These are phyloP conservation scores for Sesamia inferens DNA, from an alignment of 2,888 invertebrate genomes.

Conservation along the genomic window DNA sequence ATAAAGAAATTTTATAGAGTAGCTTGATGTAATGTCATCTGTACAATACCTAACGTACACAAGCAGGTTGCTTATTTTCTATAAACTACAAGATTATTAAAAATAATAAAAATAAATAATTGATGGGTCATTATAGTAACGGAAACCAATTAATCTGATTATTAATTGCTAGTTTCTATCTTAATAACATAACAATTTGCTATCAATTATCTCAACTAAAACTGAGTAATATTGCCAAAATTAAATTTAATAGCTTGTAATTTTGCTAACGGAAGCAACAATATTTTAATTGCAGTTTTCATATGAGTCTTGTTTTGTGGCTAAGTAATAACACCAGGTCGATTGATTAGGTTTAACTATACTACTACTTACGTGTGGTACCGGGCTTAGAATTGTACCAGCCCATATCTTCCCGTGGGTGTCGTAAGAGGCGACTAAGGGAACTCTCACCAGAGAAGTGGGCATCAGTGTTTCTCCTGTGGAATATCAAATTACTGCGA, in stretches of 20 bases:
- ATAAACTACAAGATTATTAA: neutral
- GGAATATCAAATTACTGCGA: no score
- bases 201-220: slow-evolving; percentile 14
- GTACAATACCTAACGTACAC: no score
- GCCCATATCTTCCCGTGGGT: no score
- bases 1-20: no score
- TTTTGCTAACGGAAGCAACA: slow-evolving; percentile 24
- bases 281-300: neutral
- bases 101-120: neutral
- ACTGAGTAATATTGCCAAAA: slow-evolving; percentile 5
- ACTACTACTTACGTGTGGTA: no score
- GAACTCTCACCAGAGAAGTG: no score
- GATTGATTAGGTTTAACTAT: no score
- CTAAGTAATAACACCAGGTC: no score
- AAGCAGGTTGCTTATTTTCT: neutral
- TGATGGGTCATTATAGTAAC: neutral
- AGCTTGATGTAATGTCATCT: no score
- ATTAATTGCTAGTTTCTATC: slow-evolving; percentile 1
- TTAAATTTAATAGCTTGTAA: neutral
- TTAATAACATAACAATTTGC: slow-evolving; percentile 5
- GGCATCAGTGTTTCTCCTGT: no score
- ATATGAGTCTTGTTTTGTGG: neutral
- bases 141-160: slow-evolving; percentile 16
- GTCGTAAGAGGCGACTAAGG: no score
- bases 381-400: no score